Evolutionary conservation across 2,113 vertebrate species (phyloP), one percentile per base, ranked within the genome.

Genomic region (Zootoca vivipara): DNA sequence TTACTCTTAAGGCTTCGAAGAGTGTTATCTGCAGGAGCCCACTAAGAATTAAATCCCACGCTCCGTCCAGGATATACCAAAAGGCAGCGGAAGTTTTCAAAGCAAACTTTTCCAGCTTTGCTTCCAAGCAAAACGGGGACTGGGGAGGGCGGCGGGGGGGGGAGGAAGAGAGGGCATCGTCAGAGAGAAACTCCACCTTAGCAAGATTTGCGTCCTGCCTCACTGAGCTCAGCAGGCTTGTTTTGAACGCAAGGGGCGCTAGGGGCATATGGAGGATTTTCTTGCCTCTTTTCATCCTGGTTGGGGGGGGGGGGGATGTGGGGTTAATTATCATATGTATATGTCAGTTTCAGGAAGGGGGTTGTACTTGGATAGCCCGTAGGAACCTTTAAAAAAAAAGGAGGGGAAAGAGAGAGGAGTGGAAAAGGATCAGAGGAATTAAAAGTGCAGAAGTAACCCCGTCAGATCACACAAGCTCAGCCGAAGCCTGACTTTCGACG

Each of bases 271-370:
- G 83, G 87, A 95, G 94, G 92, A 91, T 95, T 94, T 94, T 90
- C 92, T 88, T 90, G 92, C 90, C 91, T 89, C 56, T 95, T 95
- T 95, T 93, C 73, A 92, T 93, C 93, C 94, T 94, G 82, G 89
- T 92, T 89, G n/a, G n/a, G n/a, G 83, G 78, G 94, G 91, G 92
- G 92, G 91, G 6, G 8, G 97, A 97, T 96, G 95, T 96, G 96
- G 94, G 95, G 89, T 97, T 96, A 96, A 97, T 97, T 97, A 96
- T 96, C 90, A 94, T 95, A 95, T 95, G 95, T 96, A 94, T 96
- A 94, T 96, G 96, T 95, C 93, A 94, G 95, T 94, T 96, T 94
- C 94, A 97, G 96, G 96, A 98, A 97, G 96, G 97, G 98, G 98
- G 97, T 95, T 94, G 98, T 97, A 95, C 96, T 97, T 97, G 95